Base-by-base conservation (phyloP, 2,797 vertebrate species). In the Pseudopleuronectes americanus region DNA sequence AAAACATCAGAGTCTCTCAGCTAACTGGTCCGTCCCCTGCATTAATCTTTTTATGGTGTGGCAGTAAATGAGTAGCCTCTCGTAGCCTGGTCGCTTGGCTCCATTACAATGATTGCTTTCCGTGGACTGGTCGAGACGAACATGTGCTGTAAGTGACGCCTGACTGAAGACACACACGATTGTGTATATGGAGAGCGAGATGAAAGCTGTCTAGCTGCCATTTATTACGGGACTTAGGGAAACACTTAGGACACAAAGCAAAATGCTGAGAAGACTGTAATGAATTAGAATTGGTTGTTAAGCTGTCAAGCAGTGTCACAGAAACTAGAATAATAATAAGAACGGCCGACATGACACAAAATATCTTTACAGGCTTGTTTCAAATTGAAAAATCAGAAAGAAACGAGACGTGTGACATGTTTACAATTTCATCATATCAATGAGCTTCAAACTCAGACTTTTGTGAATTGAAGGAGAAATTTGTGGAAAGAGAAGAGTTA, bases 41-140 rank as follows among this genome's bases (percentile, higher is more conserved):
- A 82, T 87, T 57, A 76, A 77, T 67, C n/a, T 4, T 58, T 53
- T 77, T 81, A 83, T 69, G 57, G 72, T 61, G 63, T 43, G 7
- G 57, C 53, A 74, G 26, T 80, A 65, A 78, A 68, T 28, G 23
- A 70, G 57, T n/a, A 21, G 43, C 51, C 36, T 73, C 22, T 68
- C 66, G 45, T 73, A 58, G 61, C 43, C 43, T 28, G 49, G 21
- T 70, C 7, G 13, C 64, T 57, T 75, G 66, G 48, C 71, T 86
- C 83, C 86, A 91, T 92, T 92, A 93, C 71, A 61, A 58, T 87
- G 83, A 92, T 92, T 90, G 77, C 71, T 83, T 85, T 77, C 48
- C 66, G 68, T 63, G 63, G 71, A 63, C 56, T 63, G 58, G 68
- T 77, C 60, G 51, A 79, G 72, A 77, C 28, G 47, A 62, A 71